These are phyloP conservation scores for Eristalis pertinax DNA, from an alignment of 2,888 invertebrate genomes.

Conservation along the genomic window DNA sequence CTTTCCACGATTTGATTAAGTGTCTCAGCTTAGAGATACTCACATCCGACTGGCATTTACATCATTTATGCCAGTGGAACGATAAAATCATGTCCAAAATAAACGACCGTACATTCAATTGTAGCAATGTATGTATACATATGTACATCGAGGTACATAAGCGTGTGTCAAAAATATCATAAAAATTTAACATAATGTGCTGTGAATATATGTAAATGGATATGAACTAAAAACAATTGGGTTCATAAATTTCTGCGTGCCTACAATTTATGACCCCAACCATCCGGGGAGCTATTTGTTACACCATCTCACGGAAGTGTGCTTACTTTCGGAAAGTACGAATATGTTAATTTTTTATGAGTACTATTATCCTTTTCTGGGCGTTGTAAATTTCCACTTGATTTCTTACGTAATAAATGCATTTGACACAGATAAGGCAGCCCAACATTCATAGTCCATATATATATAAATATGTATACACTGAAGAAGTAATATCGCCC, in stretches of 20 bases:
- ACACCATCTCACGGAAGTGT: conserved; percentile 39
- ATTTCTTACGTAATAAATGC: conserved; percentile 48
- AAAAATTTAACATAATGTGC: conserved; percentile 47
- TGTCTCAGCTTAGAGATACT: not conserved
- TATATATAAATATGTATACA: not conserved
- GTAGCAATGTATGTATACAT: not conserved
- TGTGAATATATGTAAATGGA: conserved; percentile 52
- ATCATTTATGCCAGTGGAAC: not conserved
- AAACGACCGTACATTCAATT: not conserved
- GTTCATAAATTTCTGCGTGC: conserved; percentile 49
- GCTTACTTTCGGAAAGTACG: conserved; percentile 22
- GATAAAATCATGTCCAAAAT: not conserved
- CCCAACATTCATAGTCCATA: not conserved
- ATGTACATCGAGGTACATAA: not conserved
- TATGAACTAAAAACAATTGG: conserved; percentile 59
- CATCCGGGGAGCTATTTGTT: conserved; percentile 48
- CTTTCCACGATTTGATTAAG: not conserved
- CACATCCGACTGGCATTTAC: not conserved
- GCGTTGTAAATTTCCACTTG: conserved; percentile 48
- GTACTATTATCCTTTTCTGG: conserved; percentile 47
- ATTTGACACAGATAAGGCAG: conserved; percentile 17
- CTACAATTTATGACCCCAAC: conserved; percentile 45
- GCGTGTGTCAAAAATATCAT: conserved; percentile 32
- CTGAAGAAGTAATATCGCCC: not conserved
- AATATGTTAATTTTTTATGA: conserved; percentile 55